phyloP scores from a whole-genome alignment of 2,797 vertebrate species.

The Thamnophis elegans region DNA sequence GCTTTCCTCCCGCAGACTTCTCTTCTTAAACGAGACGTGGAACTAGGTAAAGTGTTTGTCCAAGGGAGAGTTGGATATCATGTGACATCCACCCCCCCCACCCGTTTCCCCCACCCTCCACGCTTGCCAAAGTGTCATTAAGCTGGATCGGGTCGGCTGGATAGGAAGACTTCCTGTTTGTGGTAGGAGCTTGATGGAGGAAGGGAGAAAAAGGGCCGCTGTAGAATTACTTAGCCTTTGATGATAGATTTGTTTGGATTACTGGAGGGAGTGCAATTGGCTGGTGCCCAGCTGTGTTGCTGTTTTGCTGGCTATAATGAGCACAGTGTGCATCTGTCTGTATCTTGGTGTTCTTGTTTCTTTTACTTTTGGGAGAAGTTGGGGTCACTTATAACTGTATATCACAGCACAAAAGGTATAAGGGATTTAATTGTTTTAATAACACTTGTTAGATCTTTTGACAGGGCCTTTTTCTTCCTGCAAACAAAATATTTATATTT shows the following conservation, averaged over 20 bases:
- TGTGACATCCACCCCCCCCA: constrained; percentile 35
- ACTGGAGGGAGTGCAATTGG: constrained; percentile 48
- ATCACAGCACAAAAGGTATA: background rate
- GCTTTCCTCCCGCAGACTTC: background rate
- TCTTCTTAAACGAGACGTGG: background rate
- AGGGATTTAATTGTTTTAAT: background rate
- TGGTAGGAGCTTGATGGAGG: constrained; percentile 46
- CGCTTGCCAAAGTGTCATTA: constrained; percentile 49
- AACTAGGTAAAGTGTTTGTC: background rate
- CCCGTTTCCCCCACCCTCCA: background rate
- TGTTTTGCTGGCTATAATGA: constrained; percentile 38
- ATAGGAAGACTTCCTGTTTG: constrained; percentile 66
- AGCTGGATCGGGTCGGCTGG: constrained; percentile 52
- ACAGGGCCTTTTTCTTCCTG: background rate
- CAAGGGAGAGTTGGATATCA: constrained; percentile 46
- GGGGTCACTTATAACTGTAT: background rate
- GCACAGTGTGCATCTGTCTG: constrained; percentile 31
- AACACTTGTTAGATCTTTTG: background rate
- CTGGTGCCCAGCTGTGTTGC: constrained; percentile 58
- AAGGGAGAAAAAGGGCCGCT: constrained; percentile 11
- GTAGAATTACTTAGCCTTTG: constrained; percentile 28
- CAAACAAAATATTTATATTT: background rate
- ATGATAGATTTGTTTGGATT: constrained; percentile 64
- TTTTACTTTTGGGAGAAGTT: constrained; percentile 21
- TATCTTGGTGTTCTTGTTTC: constrained; percentile 48